Percentiles rank a stretch among this genome's conserved stretches.
phyloP scores from a whole-genome alignment of 2,113 vertebrate genomes.

The Tetrax tetrax region DNA sequence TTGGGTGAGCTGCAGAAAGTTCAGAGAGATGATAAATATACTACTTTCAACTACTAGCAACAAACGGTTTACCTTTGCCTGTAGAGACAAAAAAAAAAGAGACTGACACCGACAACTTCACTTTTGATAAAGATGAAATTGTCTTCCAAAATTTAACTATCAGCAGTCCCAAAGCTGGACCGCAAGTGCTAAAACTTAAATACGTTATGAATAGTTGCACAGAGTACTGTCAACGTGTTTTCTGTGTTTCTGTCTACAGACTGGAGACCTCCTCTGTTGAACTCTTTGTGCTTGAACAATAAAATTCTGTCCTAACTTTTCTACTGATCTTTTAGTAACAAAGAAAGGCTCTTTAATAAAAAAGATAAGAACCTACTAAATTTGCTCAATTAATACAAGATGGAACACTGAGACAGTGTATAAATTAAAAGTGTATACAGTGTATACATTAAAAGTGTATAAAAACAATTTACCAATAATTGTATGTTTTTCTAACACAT shows the following conservation, averaged over 20 bases:
- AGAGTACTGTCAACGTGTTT: not conserved
- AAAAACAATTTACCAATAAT: not conserved
- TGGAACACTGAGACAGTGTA: rapidly evolving
- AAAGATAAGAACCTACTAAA: not conserved
- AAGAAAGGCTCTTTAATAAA: not conserved
- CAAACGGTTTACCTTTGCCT: not conserved
- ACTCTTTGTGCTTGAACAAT: not conserved
- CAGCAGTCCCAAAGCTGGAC: not conserved
- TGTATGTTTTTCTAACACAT: not conserved
- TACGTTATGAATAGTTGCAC: not conserved
- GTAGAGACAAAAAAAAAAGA: not conserved
- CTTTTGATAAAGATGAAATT: not conserved
- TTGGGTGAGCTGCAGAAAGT: not conserved
- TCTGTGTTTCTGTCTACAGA: not conserved
- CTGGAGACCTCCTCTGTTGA: not conserved
- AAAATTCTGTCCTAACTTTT: not conserved
- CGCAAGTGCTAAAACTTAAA: rapidly evolving
- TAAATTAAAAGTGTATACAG: not conserved
- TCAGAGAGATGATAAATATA: not conserved
- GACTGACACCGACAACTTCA: not conserved
- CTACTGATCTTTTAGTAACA: not conserved
- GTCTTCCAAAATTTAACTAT: not conserved
- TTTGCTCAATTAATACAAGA: not conserved
- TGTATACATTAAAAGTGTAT: not conserved
- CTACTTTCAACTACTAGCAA: not conserved